Conservation (phyloP, 2,113 vertebrate species). For the Tor tambroides region DNA sequence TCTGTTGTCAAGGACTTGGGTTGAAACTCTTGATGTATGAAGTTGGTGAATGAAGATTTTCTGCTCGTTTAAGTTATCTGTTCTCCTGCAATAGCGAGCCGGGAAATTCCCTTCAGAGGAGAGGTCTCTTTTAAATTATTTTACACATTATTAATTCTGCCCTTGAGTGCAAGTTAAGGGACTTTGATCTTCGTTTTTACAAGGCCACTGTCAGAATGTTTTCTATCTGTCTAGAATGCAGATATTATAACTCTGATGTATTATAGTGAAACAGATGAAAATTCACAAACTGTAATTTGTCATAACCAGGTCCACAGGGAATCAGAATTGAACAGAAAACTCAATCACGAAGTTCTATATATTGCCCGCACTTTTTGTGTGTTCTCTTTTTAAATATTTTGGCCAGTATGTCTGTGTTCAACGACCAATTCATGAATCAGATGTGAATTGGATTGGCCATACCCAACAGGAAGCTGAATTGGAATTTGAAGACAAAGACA, state of each 20-base stretch:
- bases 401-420: not conserved
- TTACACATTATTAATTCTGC: conserved; percentile 38
- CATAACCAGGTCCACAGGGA: not conserved
- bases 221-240: not conserved
- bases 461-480: not conserved
- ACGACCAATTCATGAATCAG: not conserved
- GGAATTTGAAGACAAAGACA: not conserved
- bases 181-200: conserved; percentile 36
- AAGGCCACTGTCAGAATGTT: not conserved
- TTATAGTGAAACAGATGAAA: not conserved
- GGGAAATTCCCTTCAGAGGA: not conserved
- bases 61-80: conserved; percentile 18
- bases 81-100: not conserved
- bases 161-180: conserved; percentile 20
- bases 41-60: conserved; percentile 28
- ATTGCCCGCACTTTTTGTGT: not conserved
- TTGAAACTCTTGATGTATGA: conserved; percentile 15
- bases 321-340: not conserved
- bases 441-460: not conserved
- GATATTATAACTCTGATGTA: not conserved
- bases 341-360: not conserved
- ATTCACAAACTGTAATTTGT: not conserved
- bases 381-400: not conserved
- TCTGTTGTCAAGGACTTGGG: not conserved
- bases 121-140: conserved; percentile 28